phyloP scores from a whole-genome alignment of 1,140 invertebrate species.

The Sitodiplosis mosellana region DNA sequence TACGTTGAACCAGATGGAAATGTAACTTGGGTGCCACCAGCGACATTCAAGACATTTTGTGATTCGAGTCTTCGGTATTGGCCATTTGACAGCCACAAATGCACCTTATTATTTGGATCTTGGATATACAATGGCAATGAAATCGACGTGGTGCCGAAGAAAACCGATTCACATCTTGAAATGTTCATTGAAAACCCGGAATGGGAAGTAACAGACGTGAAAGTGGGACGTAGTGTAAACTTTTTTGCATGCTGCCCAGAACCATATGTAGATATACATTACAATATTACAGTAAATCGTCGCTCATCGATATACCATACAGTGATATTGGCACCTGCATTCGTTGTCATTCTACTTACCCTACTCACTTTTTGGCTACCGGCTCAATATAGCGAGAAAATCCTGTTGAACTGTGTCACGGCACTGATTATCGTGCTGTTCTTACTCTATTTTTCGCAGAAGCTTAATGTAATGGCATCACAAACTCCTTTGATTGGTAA shows the following conservation, averaged over 20 bases:
- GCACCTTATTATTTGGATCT: conserved; percentile 42
- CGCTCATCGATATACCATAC: conserved; percentile 39
- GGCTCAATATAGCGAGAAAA: conserved; percentile 43
- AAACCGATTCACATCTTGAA: not conserved
- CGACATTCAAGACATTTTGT: conserved; percentile 44
- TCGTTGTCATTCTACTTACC: conserved; percentile 39
- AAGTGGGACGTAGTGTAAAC: conserved; percentile 21
- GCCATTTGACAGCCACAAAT: conserved; percentile 55
- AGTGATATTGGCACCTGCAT: conserved; percentile 38
- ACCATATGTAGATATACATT: conserved; percentile 31
- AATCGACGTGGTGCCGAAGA: conserved; percentile 29
- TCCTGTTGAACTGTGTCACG: conserved; percentile 36
- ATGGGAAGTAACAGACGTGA: conserved; percentile 33
- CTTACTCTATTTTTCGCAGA: conserved; percentile 40
- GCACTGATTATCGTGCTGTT: conserved; percentile 37
- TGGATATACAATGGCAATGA: conserved; percentile 48
- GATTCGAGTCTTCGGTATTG: conserved; percentile 43
- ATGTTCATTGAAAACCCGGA: conserved; percentile 29
- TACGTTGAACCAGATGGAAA: too few relatives aligned
- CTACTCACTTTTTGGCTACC: conserved; percentile 44
- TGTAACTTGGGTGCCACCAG: conserved; percentile 44
- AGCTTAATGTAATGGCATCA: conserved; percentile 36
- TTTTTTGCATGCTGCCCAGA: conserved; percentile 32
- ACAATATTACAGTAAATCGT: conserved; percentile 31
- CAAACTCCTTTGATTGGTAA: conserved; percentile 44